Evolutionary conservation across 2,888 invertebrate species (phyloP), one percentile per base, ranked within the genome.

Genomic region (Seira musarum): DNA sequence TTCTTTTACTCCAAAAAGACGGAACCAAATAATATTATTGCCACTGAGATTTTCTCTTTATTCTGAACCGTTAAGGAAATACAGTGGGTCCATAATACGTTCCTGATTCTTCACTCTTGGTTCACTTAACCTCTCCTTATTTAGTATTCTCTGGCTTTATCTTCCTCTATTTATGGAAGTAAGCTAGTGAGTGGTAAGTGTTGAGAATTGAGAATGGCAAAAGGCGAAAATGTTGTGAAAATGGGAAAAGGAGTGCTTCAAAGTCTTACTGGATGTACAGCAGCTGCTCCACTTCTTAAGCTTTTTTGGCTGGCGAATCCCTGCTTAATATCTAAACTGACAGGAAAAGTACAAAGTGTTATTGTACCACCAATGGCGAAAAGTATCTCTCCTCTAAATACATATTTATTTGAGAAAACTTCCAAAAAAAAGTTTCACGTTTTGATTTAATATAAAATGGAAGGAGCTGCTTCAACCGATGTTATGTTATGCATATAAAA

Each of bases 321-420:
- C 77, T 77, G 71, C 22, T 60, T 65, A 77, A 71, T 71, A 77
- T 77, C 71, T 66, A 70, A 70, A 77, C 71, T 77, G 77, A 70
- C 77, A 71, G 57, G 63, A 63, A 30, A 25, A 53, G 68, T 68
- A 69, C 13, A 13, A 30, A 30, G 30, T 30, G 30, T 30, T 30
- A 30, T 30, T 30, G 30, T 2, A 30, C 30, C 30, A 30, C 30
- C 30, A 30, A 30, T 8, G 30, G 30, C 30, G 30, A 30, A 30
- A 30, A 30, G 30, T 30, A 30, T 2, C 30, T 30, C 30, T 30
- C 30, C 30, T 5, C 30, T 30, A 30, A 30, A 30, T 30, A 30
- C 30, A 30, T 30, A 30, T 30, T 30, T 30, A 30, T 30, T 30
- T 8, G 30, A 30, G 8, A 30, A 30, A 30, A 30, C 30, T 30